Evolutionary conservation across 2,797 vertebrate genomes (phyloP), one percentile per base, ranked within the genome.

Genomic region (Smutsia gigantea): DNA sequence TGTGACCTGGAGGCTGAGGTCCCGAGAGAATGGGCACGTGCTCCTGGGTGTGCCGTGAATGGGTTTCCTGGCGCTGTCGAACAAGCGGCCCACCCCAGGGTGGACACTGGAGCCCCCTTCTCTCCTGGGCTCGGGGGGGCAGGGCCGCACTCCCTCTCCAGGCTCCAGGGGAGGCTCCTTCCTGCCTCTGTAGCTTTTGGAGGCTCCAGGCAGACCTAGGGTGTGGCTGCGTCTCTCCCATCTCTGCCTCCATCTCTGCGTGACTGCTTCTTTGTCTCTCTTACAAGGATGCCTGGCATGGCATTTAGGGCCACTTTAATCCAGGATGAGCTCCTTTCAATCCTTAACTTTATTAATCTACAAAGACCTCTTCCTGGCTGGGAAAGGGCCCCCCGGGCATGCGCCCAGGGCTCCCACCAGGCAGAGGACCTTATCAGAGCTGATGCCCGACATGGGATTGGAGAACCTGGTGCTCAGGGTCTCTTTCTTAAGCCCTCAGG

Each of bases 81-180:
- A 57, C 53, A n/a, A 21, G 23, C 49, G 59, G 46, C 11, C 46
- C 46, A 46, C 46, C 10, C 46, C 46, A 12, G 46, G 46, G 46
- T 11, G 10, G 46, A 46, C 46, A 46, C 10, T 46, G 46, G 46
- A 46, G 46, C 46, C 11, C 46, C 46, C 46, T 46, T 46, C 46
- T 46, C 46, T 46, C 11, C 11, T 46, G 46, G 46, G 46, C 46
- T 46, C 46, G 11, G 46, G 10, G 46, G 46, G 11, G 46, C 46
- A 25, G 46, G 39, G 46, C 23, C 4, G 0, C 0, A 15, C 46
- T 89, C 34, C n/a, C 57, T 75, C 25, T n/a, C 0, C 0, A 13
- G 11, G 17, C 31, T 71, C 37, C 13, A 42, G 72, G 19, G 74
- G 34, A 15, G 13, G 19, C 51, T 49, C 53, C 31, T 8, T 29